Percentiles rank a stretch among this genome's conserved stretches.
phyloP scores from a whole-genome alignment of 2,113 vertebrate genomes.

The Ictalurus furcatus region DNA sequence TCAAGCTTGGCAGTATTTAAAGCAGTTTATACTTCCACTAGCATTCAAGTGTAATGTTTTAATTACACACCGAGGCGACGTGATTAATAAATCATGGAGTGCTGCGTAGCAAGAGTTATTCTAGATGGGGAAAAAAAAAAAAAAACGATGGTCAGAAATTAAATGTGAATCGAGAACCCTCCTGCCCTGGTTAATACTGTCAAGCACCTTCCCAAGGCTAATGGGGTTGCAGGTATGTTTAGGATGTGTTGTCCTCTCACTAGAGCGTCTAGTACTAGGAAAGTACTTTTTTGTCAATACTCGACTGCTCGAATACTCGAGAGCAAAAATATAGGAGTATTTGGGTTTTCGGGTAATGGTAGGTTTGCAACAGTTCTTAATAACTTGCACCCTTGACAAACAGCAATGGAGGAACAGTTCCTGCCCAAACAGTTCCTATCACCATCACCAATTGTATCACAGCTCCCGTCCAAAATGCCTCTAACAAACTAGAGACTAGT shows the following conservation, averaged over 20 bases:
- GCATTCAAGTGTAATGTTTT: slow-evolving; percentile 20
- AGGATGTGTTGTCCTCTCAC: background rate
- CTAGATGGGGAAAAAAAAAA: background rate
- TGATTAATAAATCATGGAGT: slow-evolving; percentile 40
- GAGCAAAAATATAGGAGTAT: background rate
- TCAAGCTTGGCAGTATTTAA: slow-evolving; percentile 10
- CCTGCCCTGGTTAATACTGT: slow-evolving; percentile 31
- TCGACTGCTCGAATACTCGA: background rate
- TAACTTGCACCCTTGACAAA: background rate
- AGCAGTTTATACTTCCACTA: slow-evolving; percentile 21
- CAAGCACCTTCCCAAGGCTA: slow-evolving; percentile 31
- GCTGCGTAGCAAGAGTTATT: slow-evolving; percentile 20
- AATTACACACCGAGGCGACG: slow-evolving; percentile 1
- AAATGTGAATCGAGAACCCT: slow-evolving; percentile 44
- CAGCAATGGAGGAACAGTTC: background rate
- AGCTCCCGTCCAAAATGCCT: background rate
- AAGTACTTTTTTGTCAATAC: background rate
- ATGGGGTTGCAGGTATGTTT: background rate
- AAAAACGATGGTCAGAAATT: slow-evolving; percentile 34
- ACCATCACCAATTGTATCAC: background rate
- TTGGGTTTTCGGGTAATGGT: background rate
- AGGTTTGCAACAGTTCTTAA: background rate
- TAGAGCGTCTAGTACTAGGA: background rate
- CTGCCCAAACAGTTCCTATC: background rate
- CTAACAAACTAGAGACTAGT: background rate